phyloP scores from a whole-genome alignment of 2,888 invertebrate genomes.

The Nephrotoma flavescens region DNA sequence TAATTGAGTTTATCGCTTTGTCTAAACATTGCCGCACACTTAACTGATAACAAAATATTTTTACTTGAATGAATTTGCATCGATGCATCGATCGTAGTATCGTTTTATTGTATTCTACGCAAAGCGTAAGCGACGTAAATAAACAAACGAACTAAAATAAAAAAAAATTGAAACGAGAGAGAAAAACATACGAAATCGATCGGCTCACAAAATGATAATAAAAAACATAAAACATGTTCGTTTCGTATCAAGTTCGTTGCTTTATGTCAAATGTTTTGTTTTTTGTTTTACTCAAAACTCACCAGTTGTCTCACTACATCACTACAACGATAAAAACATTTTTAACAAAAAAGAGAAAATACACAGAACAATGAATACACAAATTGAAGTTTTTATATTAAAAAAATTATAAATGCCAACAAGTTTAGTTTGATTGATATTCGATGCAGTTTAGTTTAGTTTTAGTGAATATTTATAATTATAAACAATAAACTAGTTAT shows the following conservation, averaged over 20 bases:
- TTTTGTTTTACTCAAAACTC: background rate
- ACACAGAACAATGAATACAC: background rate
- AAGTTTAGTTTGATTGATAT: background rate
- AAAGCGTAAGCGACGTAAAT: background rate
- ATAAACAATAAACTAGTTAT: background rate
- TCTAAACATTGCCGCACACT: no score
- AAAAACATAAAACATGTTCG: background rate
- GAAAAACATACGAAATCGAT: background rate
- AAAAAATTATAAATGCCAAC: background rate
- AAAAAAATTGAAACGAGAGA: background rate
- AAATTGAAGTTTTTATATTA: background rate
- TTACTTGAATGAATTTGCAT: no score
- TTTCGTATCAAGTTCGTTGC: background rate
- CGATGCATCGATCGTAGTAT: no score
- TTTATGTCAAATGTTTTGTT: background rate
- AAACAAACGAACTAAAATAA: background rate
- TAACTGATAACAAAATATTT: no score
- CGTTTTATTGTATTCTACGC: background rate
- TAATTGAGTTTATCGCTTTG: no score
- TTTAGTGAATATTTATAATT: background rate
- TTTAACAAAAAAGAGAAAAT: background rate
- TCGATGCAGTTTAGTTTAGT: background rate
- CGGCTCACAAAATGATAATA: background rate
- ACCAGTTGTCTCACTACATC: background rate
- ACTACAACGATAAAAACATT: background rate